A percentile compares a stretch with the other conserved stretches of the same genome.
Evolutionary conservation across 2,797 vertebrate species (phyloP).

Genomic region (Benthosema pterotum): DNA sequence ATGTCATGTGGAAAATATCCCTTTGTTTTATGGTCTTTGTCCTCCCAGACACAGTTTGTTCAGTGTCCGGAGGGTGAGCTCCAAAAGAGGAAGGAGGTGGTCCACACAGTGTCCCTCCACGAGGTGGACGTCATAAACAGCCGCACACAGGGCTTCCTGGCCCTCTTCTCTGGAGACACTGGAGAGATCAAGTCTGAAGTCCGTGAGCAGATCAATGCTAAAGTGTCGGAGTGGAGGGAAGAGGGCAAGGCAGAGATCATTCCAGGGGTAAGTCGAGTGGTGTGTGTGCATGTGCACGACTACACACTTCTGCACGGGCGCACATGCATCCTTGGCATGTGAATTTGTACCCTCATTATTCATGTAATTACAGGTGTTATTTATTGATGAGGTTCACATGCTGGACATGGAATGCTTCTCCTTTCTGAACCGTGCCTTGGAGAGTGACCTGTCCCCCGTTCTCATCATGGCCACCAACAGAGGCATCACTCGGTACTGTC

Average conservation of each 20-base stretch:
- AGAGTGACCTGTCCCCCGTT: slow-evolving; percentile 93
- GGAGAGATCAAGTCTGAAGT: slow-evolving; percentile 96
- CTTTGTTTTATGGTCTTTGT: background rate
- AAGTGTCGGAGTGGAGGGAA: slow-evolving; percentile 95
- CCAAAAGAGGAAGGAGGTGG: slow-evolving; percentile 94
- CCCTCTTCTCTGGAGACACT: slow-evolving; percentile 94
- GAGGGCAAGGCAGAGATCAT: slow-evolving; percentile 97
- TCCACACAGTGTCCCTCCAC: slow-evolving; percentile 93
- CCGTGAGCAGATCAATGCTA: slow-evolving; percentile 95
- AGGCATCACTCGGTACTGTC: slow-evolving; percentile 89
- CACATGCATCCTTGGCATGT: background rate
- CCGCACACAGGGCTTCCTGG: slow-evolving; percentile 94
- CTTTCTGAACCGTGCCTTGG: slow-evolving; percentile 93
- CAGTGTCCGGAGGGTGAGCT: slow-evolving; percentile 96
- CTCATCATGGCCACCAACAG: slow-evolving; percentile 98
- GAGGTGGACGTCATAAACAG: slow-evolving; percentile 98
- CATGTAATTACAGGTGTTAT: slow-evolving; percentile 83
- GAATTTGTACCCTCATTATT: background rate
- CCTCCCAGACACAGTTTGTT: slow-evolving; percentile 89
- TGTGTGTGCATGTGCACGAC: slow-evolving; percentile 14
- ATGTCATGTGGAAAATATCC: background rate
- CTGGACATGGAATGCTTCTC: slow-evolving; percentile 98
- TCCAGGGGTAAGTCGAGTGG: slow-evolving; percentile 83
- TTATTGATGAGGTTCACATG: slow-evolving; percentile 97
- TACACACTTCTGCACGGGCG: background rate